Conservation (phyloP, 2,888 invertebrate genomes). For the Dioctria linearis region DNA sequence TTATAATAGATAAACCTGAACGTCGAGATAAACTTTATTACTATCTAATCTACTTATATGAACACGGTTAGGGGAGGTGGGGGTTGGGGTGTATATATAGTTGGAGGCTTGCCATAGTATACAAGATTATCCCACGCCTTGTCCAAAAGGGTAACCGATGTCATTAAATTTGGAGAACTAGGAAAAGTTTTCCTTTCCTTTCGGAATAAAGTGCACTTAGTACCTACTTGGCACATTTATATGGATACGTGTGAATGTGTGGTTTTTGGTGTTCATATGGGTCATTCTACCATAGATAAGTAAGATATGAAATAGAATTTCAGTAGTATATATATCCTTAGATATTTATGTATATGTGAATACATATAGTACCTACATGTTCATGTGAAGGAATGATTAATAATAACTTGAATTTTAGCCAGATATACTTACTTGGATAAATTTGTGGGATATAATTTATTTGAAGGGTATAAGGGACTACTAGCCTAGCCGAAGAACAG, state of each 20-base stretch:
- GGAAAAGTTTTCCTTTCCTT: conserved; percentile 35
- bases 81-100: neutral
- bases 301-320: conserved; percentile 13
- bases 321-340: neutral
- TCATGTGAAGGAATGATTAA: conserved; percentile 30
- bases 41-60: neutral
- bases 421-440: conserved; percentile 13
- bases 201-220: conserved; percentile 29
- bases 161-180: conserved; percentile 44
- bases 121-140: conserved; percentile 40
- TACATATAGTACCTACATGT: neutral
- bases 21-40: neutral
- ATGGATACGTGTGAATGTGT: neutral
- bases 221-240: conserved; percentile 27
- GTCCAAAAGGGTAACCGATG: conserved; percentile 38
- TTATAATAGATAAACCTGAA: neutral
- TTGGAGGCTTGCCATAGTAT: conserved; percentile 42
- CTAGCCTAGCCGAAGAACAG: neutral
- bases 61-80: neutral
- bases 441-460: conserved; percentile 31
- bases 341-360: conserved; percentile 1
- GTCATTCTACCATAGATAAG: conserved; percentile 10
- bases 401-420: conserved; percentile 33
- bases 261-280: neutral
- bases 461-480: neutral